Evolutionary conservation across 1,140 invertebrate species (phyloP).

Genomic region (Diabrotica virgifera): DNA sequence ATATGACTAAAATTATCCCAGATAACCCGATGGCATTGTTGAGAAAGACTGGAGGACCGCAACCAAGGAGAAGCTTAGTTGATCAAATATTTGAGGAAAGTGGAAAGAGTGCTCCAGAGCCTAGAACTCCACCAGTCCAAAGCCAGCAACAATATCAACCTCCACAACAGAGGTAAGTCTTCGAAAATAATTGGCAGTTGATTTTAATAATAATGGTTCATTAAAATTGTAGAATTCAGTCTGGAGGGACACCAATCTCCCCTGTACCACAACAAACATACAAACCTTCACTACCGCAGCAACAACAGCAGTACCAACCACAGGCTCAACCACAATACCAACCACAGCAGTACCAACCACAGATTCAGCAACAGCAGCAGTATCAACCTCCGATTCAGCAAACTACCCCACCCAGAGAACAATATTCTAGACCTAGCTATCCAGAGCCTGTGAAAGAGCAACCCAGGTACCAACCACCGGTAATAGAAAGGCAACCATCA

Average conservation of each 20-base stretch:
- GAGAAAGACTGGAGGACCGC: constrained; percentile 51
- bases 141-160: constrained; percentile 49
- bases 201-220: background rate
- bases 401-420: constrained; percentile 18
- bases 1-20: constrained; percentile 62
- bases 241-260: constrained; percentile 16
- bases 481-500: constrained; percentile 29
- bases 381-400: constrained; percentile 19
- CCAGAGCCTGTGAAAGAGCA: constrained; percentile 21
- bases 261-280: constrained; percentile 23
- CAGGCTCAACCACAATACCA: constrained; percentile 30
- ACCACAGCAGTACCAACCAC: constrained; percentile 36
- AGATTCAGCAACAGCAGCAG: constrained; percentile 13
- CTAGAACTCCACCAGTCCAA: constrained; percentile 48
- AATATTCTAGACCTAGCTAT: constrained; percentile 1
- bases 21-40: constrained; percentile 61
- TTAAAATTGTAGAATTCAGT: background rate
- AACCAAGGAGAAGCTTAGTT: constrained; percentile 42
- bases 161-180: constrained; percentile 14
- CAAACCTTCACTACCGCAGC: constrained; percentile 10
- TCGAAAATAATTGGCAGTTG: background rate
- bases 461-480: constrained; percentile 27
- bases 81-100: constrained; percentile 31
- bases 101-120: constrained; percentile 11
- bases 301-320: constrained; percentile 15